Evolutionary conservation across 2,113 vertebrate genomes (phyloP).

Genomic region (Herpailurus yagouaroundi): DNA sequence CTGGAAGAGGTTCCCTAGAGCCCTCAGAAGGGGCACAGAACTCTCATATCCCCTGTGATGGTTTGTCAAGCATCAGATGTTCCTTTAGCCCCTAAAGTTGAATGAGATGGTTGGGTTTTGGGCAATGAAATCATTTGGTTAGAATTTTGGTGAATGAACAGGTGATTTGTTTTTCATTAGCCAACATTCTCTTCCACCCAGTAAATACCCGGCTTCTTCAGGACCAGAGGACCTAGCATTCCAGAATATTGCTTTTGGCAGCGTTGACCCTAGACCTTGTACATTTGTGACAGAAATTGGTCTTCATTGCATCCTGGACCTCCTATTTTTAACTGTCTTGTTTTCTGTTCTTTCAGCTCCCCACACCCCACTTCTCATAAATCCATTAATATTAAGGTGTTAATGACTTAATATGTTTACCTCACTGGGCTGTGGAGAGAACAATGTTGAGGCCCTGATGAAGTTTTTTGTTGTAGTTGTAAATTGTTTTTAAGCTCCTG

Average conservation of each 20-base stretch:
- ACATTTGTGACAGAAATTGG: constrained; percentile 49
- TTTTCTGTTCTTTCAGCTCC: constrained; percentile 33
- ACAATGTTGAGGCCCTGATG: neutral
- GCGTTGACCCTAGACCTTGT: neutral
- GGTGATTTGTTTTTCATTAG: constrained; percentile 46
- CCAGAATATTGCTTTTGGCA: constrained; percentile 33
- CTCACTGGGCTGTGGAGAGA: neutral
- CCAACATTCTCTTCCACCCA: neutral
- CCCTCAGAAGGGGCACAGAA: neutral
- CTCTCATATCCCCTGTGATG: neutral
- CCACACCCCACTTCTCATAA: neutral
- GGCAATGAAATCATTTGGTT: constrained; percentile 18
- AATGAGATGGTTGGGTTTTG: neutral
- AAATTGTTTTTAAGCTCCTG: neutral
- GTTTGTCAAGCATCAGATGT: neutral
- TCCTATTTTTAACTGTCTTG: constrained; percentile 37
- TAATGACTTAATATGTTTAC: constrained; percentile 57
- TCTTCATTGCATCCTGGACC: constrained; percentile 15
- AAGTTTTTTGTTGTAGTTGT: neutral
- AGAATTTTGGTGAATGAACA: constrained; percentile 30
- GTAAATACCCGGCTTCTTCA: neutral
- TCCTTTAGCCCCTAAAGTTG: neutral
- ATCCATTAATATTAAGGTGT: constrained; percentile 6
- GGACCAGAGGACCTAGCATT: constrained; percentile 36
- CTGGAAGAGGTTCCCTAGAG: neutral